Evolutionary conservation across 2,797 vertebrate genomes (phyloP).

Genomic region (Argyrosomus regius): DNA sequence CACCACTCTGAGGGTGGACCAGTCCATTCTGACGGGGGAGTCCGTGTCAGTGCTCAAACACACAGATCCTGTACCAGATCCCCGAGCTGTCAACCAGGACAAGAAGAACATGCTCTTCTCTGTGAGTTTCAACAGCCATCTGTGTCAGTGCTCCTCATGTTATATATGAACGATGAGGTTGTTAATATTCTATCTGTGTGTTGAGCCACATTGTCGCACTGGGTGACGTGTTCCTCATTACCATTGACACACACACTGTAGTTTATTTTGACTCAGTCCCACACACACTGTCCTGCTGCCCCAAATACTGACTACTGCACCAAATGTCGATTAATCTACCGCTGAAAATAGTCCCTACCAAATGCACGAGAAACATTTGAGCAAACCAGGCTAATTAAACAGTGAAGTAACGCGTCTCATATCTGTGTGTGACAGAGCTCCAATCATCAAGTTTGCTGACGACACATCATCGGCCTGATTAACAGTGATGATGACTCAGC

Average conservation of each 20-base stretch:
- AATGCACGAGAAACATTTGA: neutral
- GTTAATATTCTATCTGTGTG: neutral
- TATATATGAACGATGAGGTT: neutral
- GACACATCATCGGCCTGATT: too few relatives aligned
- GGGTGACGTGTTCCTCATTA: neutral
- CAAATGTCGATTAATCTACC: neutral
- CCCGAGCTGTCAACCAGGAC: slow-evolving; percentile 88
- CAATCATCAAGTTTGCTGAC: too few relatives aligned
- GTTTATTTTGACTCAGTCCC: neutral
- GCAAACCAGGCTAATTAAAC: too few relatives aligned
- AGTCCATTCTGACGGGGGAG: slow-evolving; percentile 89
- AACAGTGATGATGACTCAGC: too few relatives aligned
- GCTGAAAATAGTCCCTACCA: neutral
- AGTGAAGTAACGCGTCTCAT: too few relatives aligned
- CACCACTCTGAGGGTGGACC: slow-evolving; percentile 88
- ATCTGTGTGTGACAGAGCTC: too few relatives aligned
- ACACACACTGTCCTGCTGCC: neutral
- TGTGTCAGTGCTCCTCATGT: neutral
- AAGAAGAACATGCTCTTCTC: slow-evolving; percentile 91
- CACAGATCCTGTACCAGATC: slow-evolving; percentile 88
- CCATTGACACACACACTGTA: neutral
- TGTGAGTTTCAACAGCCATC: slow-evolving; percentile 72
- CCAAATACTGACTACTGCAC: neutral
- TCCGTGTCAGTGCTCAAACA: slow-evolving; percentile 87
- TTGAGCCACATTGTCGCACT: neutral